Conservation (phyloP, 2,113 vertebrate species). For the Crocuta crocuta region DNA sequence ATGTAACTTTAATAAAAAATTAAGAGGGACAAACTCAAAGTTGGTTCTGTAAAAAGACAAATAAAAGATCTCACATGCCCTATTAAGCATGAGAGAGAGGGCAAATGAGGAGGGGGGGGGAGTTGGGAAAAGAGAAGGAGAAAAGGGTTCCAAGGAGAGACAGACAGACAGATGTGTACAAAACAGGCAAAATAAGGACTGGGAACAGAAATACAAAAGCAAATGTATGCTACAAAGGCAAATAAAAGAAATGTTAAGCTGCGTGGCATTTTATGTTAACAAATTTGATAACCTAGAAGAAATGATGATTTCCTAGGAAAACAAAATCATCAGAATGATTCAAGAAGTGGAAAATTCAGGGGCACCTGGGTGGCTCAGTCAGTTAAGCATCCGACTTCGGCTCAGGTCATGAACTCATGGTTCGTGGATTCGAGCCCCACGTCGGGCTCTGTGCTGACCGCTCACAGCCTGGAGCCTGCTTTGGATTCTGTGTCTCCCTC, state of each 20-base stretch:
- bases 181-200: not conserved
- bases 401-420: too few species aligned
- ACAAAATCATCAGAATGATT: not conserved
- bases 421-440: too few species aligned
- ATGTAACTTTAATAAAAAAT: not conserved
- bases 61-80: not conserved
- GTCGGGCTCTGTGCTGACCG: too few species aligned
- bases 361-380: too few species aligned
- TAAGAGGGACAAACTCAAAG: not conserved
- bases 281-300: not conserved
- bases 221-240: not conserved
- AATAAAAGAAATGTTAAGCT: not conserved
- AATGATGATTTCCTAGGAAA: not conserved
- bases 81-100: not conserved
- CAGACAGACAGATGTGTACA: not conserved
- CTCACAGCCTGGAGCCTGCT: too few species aligned
- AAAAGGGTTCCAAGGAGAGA: not conserved
- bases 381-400: too few species aligned
- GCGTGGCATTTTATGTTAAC: not conserved
- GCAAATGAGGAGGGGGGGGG: not conserved
- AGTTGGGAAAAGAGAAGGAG: not conserved
- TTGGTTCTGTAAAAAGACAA: not conserved
- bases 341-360: not conserved
- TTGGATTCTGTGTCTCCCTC: too few species aligned
- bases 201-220: not conserved